phyloP scores from a whole-genome alignment of 2,113 vertebrate species.

The Gadus chalcogrammus region DNA sequence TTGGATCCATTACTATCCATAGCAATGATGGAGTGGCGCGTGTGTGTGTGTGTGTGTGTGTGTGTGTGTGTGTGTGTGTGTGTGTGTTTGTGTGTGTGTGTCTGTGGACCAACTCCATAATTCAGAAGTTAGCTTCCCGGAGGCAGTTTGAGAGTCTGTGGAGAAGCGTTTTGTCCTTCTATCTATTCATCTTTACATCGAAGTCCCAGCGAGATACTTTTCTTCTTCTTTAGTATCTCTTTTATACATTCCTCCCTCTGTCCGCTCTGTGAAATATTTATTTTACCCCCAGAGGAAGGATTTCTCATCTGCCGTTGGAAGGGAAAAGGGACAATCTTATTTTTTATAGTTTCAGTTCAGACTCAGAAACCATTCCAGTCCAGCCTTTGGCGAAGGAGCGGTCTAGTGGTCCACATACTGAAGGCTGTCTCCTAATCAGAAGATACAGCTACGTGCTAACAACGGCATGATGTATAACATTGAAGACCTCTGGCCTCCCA shows the following conservation, averaged over 20 bases:
- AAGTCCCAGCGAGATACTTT: slow-evolving; percentile 48
- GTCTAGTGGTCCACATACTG: no score
- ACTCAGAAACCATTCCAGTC: slow-evolving; percentile 29
- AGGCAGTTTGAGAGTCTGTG: slow-evolving; percentile 46
- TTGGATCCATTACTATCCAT: no score
- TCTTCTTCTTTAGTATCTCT: slow-evolving; percentile 32
- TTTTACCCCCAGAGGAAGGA: slow-evolving; percentile 47
- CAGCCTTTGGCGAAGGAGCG: not conserved
- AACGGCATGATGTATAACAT: no score
- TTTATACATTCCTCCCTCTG: slow-evolving; percentile 34
- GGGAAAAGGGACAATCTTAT: slow-evolving; percentile 40
- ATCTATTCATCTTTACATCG: slow-evolving; percentile 61
- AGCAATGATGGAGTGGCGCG: no score
- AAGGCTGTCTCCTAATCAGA: no score
- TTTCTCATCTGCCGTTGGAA: slow-evolving; percentile 52
- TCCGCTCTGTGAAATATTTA: slow-evolving; percentile 60
- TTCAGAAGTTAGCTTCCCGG: slow-evolving; percentile 53
- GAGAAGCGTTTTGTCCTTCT: slow-evolving; percentile 61
- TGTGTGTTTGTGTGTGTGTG: no score
- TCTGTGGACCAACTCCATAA: slow-evolving; percentile 41
- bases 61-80: no score
- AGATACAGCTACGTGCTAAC: no score
- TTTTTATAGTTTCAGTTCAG: slow-evolving; percentile 31
- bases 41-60: no score
- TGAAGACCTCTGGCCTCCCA: no score